Evolutionary conservation across 1,140 invertebrate species (phyloP).

Genomic region (Drosophila pallidifrons): DNA sequence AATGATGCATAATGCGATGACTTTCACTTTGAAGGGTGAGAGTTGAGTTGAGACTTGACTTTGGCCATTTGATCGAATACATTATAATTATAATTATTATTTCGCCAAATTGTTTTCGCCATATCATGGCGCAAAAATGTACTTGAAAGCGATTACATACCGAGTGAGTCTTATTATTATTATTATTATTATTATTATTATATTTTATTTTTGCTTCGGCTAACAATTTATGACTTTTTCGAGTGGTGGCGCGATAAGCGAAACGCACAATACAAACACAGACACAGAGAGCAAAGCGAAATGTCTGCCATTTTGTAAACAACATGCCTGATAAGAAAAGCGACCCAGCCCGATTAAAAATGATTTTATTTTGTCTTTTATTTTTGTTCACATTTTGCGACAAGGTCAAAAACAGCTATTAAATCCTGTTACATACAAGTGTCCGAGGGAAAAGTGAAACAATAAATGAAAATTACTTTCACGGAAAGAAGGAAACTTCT

Average conservation of each 20-base stretch:
- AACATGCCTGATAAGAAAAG: conserved; percentile 61
- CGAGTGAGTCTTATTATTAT: conserved; percentile 11
- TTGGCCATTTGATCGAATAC: conserved; percentile 31
- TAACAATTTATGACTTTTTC: conserved; percentile 78
- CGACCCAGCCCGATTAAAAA: conserved; percentile 35
- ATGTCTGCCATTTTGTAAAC: conserved; percentile 78
- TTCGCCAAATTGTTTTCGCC: conserved; percentile 47
- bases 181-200: conserved; percentile 34
- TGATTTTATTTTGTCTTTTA: conserved; percentile 23
- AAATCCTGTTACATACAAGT: conserved; percentile 52
- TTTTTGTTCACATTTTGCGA: conserved; percentile 16
- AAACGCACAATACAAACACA: no score
- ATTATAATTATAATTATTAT: conserved; percentile 66
- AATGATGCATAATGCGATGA: conserved; percentile 47
- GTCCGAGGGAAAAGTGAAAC: conserved; percentile 9
- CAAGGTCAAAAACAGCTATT: conserved; percentile 63
- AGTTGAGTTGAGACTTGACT: not conserved
- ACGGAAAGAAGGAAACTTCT: conserved; percentile 52
- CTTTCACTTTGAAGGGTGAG: conserved; percentile 42
- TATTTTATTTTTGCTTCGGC: conserved; percentile 52
- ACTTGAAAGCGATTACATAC: conserved; percentile 48
- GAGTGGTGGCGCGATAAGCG: conserved; percentile 62
- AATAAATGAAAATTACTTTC: conserved; percentile 66
- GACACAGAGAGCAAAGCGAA: conserved; percentile 27
- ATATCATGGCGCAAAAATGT: conserved; percentile 43